Base-by-base conservation (phyloP, 2,888 invertebrate genomes). In the Caenorhabditis japonica region DNA sequence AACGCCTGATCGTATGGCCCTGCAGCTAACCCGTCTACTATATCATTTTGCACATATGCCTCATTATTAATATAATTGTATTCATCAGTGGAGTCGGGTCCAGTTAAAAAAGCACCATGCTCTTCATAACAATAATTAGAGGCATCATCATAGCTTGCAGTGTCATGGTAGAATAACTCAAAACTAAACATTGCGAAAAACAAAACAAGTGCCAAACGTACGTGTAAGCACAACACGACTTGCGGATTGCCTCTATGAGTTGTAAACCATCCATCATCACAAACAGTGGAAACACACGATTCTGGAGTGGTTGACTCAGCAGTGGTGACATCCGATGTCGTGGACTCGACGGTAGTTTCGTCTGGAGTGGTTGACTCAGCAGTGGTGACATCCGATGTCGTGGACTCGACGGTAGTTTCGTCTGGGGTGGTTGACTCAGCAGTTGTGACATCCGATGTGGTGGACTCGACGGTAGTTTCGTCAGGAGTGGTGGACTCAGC, bases 111-210 rank as follows among this genome's bases (percentile, higher is more conserved):
- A 5, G 60, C 69, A 46, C 41, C 55, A 19, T 61, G 55, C 2
- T 34, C 19, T 19, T 53, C 27, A 34, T 60, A 47, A 27, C 69
- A 69, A 47, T 46, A 69, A 13, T 47, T 19, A 8, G 30, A 30
- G 4, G 59, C 69, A 47, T 69, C 69, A 25, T 59, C 19, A 30
- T 60, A 69, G 10, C 53, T 69, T 0, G 41, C 21, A 12, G 59
- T 55, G 43, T 59, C 53, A 21, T 69, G 60, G 27, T 60, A 69
- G 60, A 69, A 69, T 4, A 69, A n/a, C 69, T 69, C 53, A n/a
- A 68, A 60, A 33, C 15, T 15, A 21, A 21, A 15, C 4, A 30
- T 30, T 30, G 5, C 7, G 3, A 17, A 15, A 3, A n/a, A 3
- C 43, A 21, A 19, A 19, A 12, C 3, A 3, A 7, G 25, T 23